Evolutionary conservation across 2,113 vertebrate genomes (phyloP).

Genomic region (Propithecus coquereli): DNA sequence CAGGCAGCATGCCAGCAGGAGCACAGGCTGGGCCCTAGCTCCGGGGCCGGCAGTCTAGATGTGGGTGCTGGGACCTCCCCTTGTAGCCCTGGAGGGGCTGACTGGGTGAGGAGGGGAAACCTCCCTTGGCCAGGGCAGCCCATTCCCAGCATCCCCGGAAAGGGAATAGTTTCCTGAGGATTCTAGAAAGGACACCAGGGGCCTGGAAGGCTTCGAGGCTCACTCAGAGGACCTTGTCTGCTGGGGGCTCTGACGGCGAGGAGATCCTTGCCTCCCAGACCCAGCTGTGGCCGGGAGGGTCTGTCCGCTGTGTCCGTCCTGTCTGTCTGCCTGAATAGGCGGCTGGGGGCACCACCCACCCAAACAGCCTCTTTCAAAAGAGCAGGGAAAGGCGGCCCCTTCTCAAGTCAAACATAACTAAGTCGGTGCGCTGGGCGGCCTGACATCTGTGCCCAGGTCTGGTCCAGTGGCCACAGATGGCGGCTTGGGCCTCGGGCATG

Average conservation of each 20-base stretch:
- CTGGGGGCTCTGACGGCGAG: background rate
- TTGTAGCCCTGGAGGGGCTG: background rate
- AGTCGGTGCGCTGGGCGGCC: accelerated
- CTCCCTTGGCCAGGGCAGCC: background rate
- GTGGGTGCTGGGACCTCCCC: accelerated
- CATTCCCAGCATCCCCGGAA: background rate
- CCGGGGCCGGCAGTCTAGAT: background rate
- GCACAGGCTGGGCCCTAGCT: background rate
- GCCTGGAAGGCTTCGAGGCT: background rate
- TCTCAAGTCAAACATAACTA: background rate
- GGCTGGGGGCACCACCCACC: accelerated
- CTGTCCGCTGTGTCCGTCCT: background rate
- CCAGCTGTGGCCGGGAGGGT: background rate
- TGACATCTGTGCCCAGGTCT: too few relatives aligned
- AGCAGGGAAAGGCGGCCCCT: background rate
- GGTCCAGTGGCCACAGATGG: accelerated
- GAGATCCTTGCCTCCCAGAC: background rate
- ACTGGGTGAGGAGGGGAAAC: background rate
- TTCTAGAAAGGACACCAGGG: background rate
- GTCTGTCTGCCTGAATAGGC: background rate
- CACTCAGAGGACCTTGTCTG: background rate
- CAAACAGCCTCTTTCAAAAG: too few relatives aligned
- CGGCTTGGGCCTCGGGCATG: background rate
- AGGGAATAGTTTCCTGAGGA: background rate
- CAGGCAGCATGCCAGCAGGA: background rate